These are phyloP conservation scores for Mormyrus proboscirostris DNA, from an alignment of 2,797 vertebrate species.

Conservation along the genomic window DNA sequence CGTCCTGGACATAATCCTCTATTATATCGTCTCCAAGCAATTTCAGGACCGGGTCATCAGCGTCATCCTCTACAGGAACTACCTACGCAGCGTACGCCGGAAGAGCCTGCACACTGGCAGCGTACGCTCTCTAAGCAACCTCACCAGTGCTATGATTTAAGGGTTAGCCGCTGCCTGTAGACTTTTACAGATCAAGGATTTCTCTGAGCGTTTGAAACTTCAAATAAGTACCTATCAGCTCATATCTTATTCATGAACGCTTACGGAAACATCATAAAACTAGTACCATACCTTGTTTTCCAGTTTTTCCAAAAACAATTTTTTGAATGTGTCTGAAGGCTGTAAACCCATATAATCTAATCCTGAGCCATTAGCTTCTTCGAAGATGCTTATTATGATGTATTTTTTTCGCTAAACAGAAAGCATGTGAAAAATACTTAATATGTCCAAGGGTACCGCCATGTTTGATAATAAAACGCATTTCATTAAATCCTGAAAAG, in stretches of 20 bases:
- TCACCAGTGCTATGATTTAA: conserved; percentile 86
- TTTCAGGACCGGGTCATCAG: conserved; percentile 96
- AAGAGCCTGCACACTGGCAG: conserved; percentile 81
- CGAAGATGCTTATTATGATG: background rate
- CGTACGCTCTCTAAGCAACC: conserved; percentile 79
- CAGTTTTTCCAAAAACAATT: background rate
- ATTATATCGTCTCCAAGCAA: conserved; percentile 95
- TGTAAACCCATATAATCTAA: background rate
- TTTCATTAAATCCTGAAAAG: background rate
- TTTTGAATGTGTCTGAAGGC: background rate
- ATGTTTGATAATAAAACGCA: background rate
- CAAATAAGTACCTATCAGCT: background rate
- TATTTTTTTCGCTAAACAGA: background rate
- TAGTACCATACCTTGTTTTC: background rate
- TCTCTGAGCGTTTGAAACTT: background rate
- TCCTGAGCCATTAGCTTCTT: background rate
- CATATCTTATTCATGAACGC: background rate
- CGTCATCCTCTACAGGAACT: conserved; percentile 90
- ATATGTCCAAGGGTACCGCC: background rate
- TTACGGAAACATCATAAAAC: background rate
- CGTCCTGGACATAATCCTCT: conserved; percentile 85
- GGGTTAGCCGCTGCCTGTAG: background rate
- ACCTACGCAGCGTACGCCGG: conserved; percentile 83
- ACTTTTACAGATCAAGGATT: background rate
- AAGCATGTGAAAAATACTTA: background rate